Percentiles rank a stretch among this genome's conserved stretches.
phyloP scores from a whole-genome alignment of 2,888 invertebrate genomes.

The Leucania comma region DNA sequence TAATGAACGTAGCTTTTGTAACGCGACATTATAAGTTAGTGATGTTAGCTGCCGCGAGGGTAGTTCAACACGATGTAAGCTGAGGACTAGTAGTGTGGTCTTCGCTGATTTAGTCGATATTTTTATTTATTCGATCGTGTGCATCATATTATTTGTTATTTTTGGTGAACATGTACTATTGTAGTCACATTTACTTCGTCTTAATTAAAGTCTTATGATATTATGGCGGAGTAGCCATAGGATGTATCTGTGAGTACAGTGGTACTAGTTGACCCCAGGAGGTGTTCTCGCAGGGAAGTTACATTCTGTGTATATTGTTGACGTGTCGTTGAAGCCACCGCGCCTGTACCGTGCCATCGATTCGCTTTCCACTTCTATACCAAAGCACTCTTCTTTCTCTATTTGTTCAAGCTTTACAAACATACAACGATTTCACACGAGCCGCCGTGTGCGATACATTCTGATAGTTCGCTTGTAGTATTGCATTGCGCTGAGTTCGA shows the following conservation, averaged over 20 bases:
- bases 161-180: slow-evolving; percentile 18
- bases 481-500: slow-evolving; percentile 47
- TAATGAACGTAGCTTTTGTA: slow-evolving; percentile 55
- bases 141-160: slow-evolving; percentile 50
- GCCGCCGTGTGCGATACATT: slow-evolving; percentile 2
- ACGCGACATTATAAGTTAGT: slow-evolving; percentile 47
- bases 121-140: slow-evolving; percentile 60
- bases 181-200: slow-evolving; percentile 9
- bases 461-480: slow-evolving; percentile 23
- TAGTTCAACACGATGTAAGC: slow-evolving; percentile 37
- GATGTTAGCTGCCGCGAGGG: slow-evolving; percentile 34
- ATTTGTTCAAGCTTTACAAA: slow-evolving; percentile 41
- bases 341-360: slow-evolving; percentile 62
- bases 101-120: slow-evolving; percentile 50
- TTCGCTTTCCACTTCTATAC: slow-evolving; percentile 58
- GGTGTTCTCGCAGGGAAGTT: slow-evolving; percentile 39
- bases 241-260: not conserved
- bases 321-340: slow-evolving; percentile 27
- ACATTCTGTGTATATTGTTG: slow-evolving; percentile 39
- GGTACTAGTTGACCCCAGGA: not conserved
- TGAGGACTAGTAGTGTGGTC: slow-evolving; percentile 41
- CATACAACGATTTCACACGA: slow-evolving; percentile 34
- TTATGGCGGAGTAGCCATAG: slow-evolving; percentile 5
- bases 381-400: slow-evolving; percentile 61
- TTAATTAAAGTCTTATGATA: slow-evolving; percentile 33